A percentile compares a stretch with the other conserved stretches of the same genome.
These are phyloP conservation scores for Uloborus plumipes DNA, from an alignment of 2,888 invertebrate species.

Conservation along the genomic window DNA sequence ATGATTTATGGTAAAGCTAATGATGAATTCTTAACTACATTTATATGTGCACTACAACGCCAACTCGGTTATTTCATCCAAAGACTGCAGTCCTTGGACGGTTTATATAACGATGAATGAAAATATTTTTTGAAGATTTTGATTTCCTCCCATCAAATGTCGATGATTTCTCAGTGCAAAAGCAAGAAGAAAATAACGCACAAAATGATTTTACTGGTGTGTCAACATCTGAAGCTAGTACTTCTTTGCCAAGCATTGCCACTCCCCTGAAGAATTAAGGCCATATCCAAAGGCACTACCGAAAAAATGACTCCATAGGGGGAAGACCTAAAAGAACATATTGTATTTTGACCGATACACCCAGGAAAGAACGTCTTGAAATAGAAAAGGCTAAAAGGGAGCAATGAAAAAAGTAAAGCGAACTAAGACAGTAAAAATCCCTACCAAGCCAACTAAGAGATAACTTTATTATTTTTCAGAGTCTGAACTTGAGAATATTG, in stretches of 20 bases:
- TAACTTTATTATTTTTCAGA: not conserved
- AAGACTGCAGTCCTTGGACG: too few relatives aligned
- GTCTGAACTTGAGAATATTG: not conserved
- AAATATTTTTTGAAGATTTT: too few relatives aligned
- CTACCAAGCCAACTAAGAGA: constrained; percentile 2
- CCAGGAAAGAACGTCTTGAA: not conserved
- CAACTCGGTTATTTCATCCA: too few relatives aligned
- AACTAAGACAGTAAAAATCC: not conserved
- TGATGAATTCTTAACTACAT: too few relatives aligned
- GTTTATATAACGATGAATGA: too few relatives aligned
- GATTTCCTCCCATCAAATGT: too few relatives aligned
- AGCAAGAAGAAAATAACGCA: too few relatives aligned
- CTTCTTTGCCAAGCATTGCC: not conserved
- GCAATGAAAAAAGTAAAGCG: not conserved
- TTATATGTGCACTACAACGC: too few relatives aligned
- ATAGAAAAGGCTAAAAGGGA: not conserved
- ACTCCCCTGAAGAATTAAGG: not conserved
- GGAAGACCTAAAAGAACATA: not conserved
- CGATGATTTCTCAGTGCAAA: too few relatives aligned
- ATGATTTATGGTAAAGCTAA: too few relatives aligned
- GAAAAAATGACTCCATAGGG: not conserved
- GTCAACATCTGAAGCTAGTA: not conserved
- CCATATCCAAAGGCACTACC: constrained; percentile 4
- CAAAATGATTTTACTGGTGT: not conserved
- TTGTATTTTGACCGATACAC: constrained; percentile 5